Evolutionary conservation across 2,797 vertebrate genomes (phyloP), one percentile per base, ranked within the genome.

Genomic region (Tapirus indicus): DNA sequence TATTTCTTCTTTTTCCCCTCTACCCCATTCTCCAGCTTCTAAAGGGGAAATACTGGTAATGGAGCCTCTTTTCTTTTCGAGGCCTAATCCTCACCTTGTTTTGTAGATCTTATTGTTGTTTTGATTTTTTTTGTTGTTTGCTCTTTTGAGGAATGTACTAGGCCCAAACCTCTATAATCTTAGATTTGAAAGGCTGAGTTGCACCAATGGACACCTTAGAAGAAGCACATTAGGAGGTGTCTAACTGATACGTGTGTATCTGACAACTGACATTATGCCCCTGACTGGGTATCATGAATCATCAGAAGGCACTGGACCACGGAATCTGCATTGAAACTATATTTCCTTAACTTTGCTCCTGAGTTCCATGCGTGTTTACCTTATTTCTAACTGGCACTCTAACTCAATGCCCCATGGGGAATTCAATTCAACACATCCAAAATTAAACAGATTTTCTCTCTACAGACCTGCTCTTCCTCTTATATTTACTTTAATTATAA

Each of bases 401-500:
- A 75, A 6, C 23, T 80, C 62, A 88, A 68, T n/a, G n/a, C 38
- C 20, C 17, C 41, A 49, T 0, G 4, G 7, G n/a, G 23, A 92
- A 90, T 54, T 95, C 54, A 93, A 38, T 2, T 52, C 64, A 90
- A 80, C 6, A 41, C 41, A 29, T 3, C 1, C 29, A 56, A 97
- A 84, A 82, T 21, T 49, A 87, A 56, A 47, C 18, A 23, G 11
- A 35, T 60, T 84, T 92, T 52, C 16, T 94, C 25, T 72, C 82
- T 85, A 41, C 0, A 18, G 35, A 77, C 6, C 49, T 32, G 20
- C 29, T 79, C 38, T 29, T 83, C 18, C 18, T 79, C 25, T 17
- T 47, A 5, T 35, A 38, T 49, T 83, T 49, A 69, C 79, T 91
- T 91, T 64, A 78, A 82, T 91, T 84, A 88, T 58, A 71, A 88